Conservation (phyloP, 2,888 invertebrate species). For the Hemaris fuciformis region DNA sequence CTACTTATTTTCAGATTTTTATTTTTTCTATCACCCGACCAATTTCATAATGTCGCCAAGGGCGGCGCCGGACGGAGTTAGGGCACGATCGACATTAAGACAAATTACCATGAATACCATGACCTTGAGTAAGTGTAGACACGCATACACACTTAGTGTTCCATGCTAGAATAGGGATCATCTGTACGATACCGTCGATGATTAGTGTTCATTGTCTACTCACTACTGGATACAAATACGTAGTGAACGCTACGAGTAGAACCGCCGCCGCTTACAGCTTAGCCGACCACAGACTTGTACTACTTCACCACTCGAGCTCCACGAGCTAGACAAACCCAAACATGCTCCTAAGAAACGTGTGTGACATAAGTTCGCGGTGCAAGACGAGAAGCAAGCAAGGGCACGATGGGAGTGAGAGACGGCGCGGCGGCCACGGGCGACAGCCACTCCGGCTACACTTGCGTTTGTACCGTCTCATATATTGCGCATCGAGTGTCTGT, state of each 20-base stretch:
- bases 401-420: constrained; percentile 20
- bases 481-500: constrained; percentile 75
- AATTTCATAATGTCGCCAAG: constrained; percentile 66
- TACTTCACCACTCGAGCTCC: background rate
- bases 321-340: constrained; percentile 3
- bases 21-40: constrained; percentile 78
- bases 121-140: constrained; percentile 68
- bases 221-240: constrained; percentile 40
- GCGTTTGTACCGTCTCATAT: constrained; percentile 73
- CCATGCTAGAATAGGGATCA: constrained; percentile 72
- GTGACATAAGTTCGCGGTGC: constrained; percentile 3
- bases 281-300: constrained; percentile 27
- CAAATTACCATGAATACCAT: constrained; percentile 61
- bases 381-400: constrained; percentile 15
- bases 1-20: constrained; percentile 81
- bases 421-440: constrained; percentile 25
- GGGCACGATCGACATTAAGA: constrained; percentile 65
- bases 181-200: constrained; percentile 62
- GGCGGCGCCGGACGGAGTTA: constrained; percentile 63
- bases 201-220: constrained; percentile 49
- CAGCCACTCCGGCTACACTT: constrained; percentile 36
- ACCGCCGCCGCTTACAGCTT: constrained; percentile 69
- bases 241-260: constrained; percentile 60
- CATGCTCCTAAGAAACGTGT: constrained; percentile 9
- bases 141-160: constrained; percentile 61